Evolutionary conservation across 2,888 invertebrate genomes (phyloP).

Genomic region (Liopterus haemorrhoidalis): DNA sequence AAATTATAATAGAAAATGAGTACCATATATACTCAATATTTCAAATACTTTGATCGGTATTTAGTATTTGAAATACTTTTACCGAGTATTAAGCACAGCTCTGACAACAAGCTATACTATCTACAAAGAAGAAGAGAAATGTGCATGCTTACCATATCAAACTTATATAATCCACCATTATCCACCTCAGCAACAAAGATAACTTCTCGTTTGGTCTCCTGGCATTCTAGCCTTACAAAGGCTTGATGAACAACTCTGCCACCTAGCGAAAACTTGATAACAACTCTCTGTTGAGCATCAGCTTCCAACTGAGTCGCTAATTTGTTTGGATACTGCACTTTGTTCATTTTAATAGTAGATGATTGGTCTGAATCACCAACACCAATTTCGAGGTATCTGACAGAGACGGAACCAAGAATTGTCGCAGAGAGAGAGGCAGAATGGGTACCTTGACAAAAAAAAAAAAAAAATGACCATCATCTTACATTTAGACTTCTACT

Average conservation of each 20-base stretch:
- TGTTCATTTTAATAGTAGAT: conserved; percentile 70
- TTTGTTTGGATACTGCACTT: conserved; percentile 68
- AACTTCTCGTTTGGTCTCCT: conserved; percentile 68
- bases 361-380: conserved; percentile 87
- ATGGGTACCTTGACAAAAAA: conserved; percentile 48
- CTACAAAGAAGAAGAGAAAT: too few species aligned
- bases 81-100: too few species aligned
- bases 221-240: conserved; percentile 72
- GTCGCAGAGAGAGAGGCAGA: conserved; percentile 51
- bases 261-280: conserved; percentile 72
- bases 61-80: too few species aligned
- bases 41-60: too few species aligned
- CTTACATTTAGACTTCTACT: neutral
- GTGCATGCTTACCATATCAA: conserved; percentile 82
- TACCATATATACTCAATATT: too few species aligned
- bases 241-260: conserved; percentile 77
- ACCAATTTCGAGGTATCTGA: conserved; percentile 77
- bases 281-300: conserved; percentile 79
- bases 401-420: conserved; percentile 68
- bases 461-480: neutral
- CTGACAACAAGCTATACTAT: too few species aligned
- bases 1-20: conserved; percentile 12
- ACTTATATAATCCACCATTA: conserved; percentile 68
- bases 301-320: conserved; percentile 66
- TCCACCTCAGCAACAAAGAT: conserved; percentile 92